Evolutionary conservation across 2,888 invertebrate genomes (phyloP), one percentile per base, ranked within the genome.

Genomic region (Leptinotarsa juncta): DNA sequence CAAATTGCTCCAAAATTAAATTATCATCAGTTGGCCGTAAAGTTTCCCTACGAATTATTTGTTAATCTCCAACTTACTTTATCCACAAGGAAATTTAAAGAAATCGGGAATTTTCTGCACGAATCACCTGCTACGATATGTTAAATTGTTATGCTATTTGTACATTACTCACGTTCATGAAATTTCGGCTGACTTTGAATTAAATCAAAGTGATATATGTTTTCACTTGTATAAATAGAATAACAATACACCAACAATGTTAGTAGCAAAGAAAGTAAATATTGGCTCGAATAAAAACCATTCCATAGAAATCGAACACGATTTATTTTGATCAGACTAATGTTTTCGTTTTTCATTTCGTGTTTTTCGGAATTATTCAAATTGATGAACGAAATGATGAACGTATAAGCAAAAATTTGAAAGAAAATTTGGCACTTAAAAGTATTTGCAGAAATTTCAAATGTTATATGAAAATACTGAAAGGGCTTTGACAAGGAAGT

Each of bases 121-220:
- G 51, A 16, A 16, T 51, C 15, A 60, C 14, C 16, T 42, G 42
- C 65, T 15, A 4, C 32, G 23, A 57, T 57, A 57, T 5, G 15
- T 57, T 57, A 26, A 20, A 14, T 57, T 14, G 12, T 57, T 57
- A 20, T 16, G 51, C 1, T 57, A 57, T 57, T 50, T 53, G 66
- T 48, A 50, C 10, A 51, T 51, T 51, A 53, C 67, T 55, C 55
- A n/a, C 68, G 55, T 68, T 51, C 20, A 55, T 55, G 55, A 68
- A 32, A 68, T 51, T 51, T 68, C 32, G 32, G 68, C 68, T 68
- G 68, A 68, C 68, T 42, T 53, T 5, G 55, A 55, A 53, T 18
- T 48, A 55, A 55, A 32, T 32, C 55, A 16, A 26, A 55, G 42
- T 55, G 48, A 67, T 51, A 26, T 55, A 55, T 55, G 68, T 68